phyloP scores from a whole-genome alignment of 1,140 invertebrate species.

The Helicoverpa zea region DNA sequence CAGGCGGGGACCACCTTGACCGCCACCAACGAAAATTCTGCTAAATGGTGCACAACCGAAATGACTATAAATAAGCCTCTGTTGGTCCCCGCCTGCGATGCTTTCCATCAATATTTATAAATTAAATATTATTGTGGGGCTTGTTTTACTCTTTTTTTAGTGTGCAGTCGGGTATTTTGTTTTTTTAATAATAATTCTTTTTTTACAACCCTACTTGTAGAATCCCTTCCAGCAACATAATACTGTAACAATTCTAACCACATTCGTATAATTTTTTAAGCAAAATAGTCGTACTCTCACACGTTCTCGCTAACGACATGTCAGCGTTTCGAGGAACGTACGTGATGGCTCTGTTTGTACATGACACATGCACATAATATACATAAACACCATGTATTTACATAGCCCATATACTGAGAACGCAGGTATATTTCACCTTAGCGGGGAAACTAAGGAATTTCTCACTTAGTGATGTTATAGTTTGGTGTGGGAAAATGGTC shows the following conservation, averaged over 20 bases:
- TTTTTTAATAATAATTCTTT: no score
- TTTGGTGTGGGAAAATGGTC: neutral
- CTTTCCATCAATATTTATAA: no score
- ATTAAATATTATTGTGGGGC: no score
- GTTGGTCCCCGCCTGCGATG: no score
- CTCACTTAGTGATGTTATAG: slow-evolving; percentile 14
- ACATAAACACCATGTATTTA: slow-evolving; percentile 34
- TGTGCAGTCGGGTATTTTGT: no score
- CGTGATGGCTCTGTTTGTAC: slow-evolving; percentile 63
- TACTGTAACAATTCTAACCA: slow-evolving; percentile 2
- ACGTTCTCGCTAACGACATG: slow-evolving; percentile 64
- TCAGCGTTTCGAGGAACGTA: slow-evolving; percentile 63
- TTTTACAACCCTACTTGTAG: no score
- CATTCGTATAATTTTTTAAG: slow-evolving; percentile 52
- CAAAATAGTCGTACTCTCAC: slow-evolving; percentile 57
- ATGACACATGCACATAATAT: slow-evolving; percentile 20
- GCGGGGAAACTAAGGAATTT: slow-evolving; percentile 22
- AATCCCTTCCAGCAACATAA: neutral
- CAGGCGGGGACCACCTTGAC: no score
- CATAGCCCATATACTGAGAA: slow-evolving; percentile 39
- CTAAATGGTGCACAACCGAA: no score
- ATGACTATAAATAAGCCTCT: no score
- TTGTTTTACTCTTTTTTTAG: no score
- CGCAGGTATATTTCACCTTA: slow-evolving; percentile 25
- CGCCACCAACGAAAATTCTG: no score